Conservation (phyloP, 2,797 vertebrate genomes). For the Pitangus sulphuratus region DNA sequence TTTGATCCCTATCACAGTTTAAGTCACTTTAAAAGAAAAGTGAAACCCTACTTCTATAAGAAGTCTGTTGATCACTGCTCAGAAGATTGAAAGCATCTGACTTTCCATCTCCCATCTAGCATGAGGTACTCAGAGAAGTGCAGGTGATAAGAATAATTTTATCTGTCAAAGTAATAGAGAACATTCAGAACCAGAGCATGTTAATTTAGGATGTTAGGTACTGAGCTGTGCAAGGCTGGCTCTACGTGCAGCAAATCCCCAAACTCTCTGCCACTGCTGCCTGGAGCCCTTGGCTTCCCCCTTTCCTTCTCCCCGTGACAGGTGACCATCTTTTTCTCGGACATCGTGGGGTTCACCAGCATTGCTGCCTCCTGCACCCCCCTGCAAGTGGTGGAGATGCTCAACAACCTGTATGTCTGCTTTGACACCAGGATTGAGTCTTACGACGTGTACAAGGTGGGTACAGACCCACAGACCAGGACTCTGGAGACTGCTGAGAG, state of each 20-base stretch:
- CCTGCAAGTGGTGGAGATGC: slow-evolving; percentile 89
- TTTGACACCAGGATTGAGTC: slow-evolving; percentile 91
- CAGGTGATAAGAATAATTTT: background rate
- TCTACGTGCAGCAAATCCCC: background rate
- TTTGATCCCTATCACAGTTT: background rate
- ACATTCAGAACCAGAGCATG: background rate
- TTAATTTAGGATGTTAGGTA: background rate
- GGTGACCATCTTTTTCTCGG: slow-evolving; percentile 93
- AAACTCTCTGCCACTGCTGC: background rate
- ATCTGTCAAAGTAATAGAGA: background rate
- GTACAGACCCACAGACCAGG: background rate
- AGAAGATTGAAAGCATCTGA: background rate
- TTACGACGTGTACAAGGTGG: slow-evolving; percentile 89
- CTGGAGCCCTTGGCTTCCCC: background rate
- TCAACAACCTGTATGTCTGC: slow-evolving; percentile 89
- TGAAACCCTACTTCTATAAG: background rate
- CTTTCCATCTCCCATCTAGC: background rate
- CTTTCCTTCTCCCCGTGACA: slow-evolving; percentile 27
- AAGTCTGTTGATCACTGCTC: background rate
- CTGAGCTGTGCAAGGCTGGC: background rate
- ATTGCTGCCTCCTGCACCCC: slow-evolving; percentile 90
- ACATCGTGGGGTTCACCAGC: slow-evolving; percentile 89
- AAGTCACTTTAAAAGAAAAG: background rate
- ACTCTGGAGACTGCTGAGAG: background rate
- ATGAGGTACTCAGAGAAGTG: background rate